A percentile compares a stretch with the other conserved stretches of the same genome.
Conservation (phyloP, 2,888 invertebrate genomes). For the Drosophila demipolita region DNA sequence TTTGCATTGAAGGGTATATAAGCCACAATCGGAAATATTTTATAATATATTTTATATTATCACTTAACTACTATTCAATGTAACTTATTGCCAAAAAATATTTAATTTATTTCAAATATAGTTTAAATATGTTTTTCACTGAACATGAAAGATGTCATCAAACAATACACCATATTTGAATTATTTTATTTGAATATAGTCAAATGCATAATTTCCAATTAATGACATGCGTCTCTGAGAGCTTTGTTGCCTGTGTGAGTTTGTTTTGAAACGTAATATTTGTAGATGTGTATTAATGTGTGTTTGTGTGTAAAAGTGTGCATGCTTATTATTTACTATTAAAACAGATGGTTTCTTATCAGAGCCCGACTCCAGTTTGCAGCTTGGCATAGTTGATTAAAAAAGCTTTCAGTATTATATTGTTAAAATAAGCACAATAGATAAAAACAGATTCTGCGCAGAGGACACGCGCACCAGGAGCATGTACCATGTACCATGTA, state of each 20-base stretch:
- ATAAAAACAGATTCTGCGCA: conserved; percentile 53
- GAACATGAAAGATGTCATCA: background rate
- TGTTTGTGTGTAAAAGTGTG: conserved; percentile 1
- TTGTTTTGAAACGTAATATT: background rate
- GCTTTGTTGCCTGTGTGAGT: background rate
- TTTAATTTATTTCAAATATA: background rate
- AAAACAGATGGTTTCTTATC: conserved; percentile 56
- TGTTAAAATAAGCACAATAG: conserved; percentile 44
- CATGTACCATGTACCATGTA: conserved; percentile 17
- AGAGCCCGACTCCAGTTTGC: conserved; percentile 22
- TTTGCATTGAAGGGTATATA: background rate
- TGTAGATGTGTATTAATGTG: background rate
- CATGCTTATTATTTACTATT: conserved; percentile 34
- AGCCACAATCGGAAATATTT: background rate
- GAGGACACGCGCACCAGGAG: conserved; percentile 33
- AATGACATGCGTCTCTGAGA: background rate
- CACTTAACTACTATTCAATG: background rate
- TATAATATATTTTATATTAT: background rate
- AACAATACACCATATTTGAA: background rate
- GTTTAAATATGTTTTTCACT: background rate
- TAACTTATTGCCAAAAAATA: background rate
- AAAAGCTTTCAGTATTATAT: conserved; percentile 34
- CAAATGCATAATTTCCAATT: background rate
- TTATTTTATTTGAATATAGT: background rate
- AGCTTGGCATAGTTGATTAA: conserved; percentile 16